Evolutionary conservation across 1,140 invertebrate species (phyloP), one percentile per base, ranked within the genome.

Genomic region (Lepidurus arcticus): DNA sequence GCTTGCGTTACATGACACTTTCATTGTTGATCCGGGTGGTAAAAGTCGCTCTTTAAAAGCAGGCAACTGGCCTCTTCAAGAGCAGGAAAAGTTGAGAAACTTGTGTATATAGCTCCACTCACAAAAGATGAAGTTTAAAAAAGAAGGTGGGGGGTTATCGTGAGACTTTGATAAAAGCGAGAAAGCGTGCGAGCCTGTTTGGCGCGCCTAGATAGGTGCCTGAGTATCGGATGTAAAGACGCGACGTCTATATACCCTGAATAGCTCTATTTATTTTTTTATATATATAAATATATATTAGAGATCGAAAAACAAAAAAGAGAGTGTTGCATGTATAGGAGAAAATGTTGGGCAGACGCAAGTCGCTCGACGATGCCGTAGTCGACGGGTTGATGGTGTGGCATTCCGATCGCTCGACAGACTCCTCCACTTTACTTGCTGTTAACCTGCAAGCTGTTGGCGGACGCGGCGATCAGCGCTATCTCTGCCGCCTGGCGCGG

Each of bases 341-440:
- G 53, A 65, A 65, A 65, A 13, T 65, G 16, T 16, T 13, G 53
- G 3, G 53, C 53, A 21, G 53, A 16, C 53, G n/a, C 53, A 7
- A 13, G 53, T 65, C 53, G 16, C 53, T 65, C 53, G 53, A 65
- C 53, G 53, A 65, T 21, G 53, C 53, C 53, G 21, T 65, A 65
- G 53, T n/a, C 53, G 53, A 34, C 34, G 34, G 34, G 16, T 65
- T 65, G 53, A 65, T 65, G 53, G 53, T 65, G 53, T 65, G 53
- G 53, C 53, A 65, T 65, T 65, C 53, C 53, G 21, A 65, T 65
- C 53, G 53, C 53, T 65, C 53, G 53, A 65, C 53, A 65, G 53
- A 21, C 53, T 65, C 53, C 53, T 65, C 53, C 53, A 65, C 53
- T 65, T 65, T 65, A 65, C 53, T 65, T 65, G 53, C 53, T 65